Evolutionary conservation across 2,888 invertebrate species (phyloP), one percentile per base, ranked within the genome.

Genomic region (Therioaphis trifolii): DNA sequence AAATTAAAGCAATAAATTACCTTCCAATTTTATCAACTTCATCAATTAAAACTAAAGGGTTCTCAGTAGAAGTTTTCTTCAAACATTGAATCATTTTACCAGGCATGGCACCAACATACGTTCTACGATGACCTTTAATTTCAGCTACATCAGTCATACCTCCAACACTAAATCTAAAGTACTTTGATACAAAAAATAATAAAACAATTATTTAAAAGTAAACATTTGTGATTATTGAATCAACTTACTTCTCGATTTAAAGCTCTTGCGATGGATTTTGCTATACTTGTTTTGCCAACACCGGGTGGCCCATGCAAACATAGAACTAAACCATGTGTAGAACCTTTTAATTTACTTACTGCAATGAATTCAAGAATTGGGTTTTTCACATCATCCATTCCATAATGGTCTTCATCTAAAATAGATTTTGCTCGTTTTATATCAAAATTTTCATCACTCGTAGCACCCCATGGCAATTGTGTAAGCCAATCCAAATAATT

Each of bases 401-500:
- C 99, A 88, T 99, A 99, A 89, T 99, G 99, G 89, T 99, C 99
- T 87, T 97, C 93, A 87, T 99, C 96, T 2, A 99, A 91, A 86
- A 98, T 95, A 85, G 93, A 91, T 52, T 91, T 90, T 0, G 99
- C 99, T 87, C 93, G 92, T n/a, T 93, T 92, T 27, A 99, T 89
- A 87, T 96, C 95, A 69, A 98, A 90, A 89, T 96, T 98, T 89
- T 99, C 99, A 86, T 94, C 91, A 85, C 97, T 98, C 27, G 93
- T 94, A 63, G 96, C 91, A 5, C 99, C 99, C 99, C 99, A 99
- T 0, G 99, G 99, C 84, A 99, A 90, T 3, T 94, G 94, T 0
- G 99, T 99, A 85, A 99, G 90, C 99, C 99, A 99, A 89, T 99
- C 99, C n/a, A 99, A 91, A 89, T 99, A 99, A 90, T 99, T 99